Percentiles rank a stretch among this genome's conserved stretches.
phyloP scores from a whole-genome alignment of 2,888 invertebrate genomes.

The Altica lythri region DNA sequence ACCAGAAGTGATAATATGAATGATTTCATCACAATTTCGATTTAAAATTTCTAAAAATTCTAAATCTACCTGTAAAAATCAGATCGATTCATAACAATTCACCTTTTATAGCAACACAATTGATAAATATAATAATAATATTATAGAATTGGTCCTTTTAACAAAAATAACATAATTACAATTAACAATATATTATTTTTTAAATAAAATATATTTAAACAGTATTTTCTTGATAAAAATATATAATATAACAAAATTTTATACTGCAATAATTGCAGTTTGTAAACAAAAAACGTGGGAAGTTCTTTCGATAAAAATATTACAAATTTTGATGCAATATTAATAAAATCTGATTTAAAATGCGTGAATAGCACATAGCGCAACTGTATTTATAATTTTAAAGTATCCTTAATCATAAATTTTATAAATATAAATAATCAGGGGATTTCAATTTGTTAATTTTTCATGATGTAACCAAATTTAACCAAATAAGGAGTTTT shows the following conservation, averaged over 20 bases:
- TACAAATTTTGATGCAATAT: too few relatives aligned
- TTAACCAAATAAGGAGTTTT: too few relatives aligned
- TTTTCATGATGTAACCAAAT: too few relatives aligned
- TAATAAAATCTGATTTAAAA: too few relatives aligned
- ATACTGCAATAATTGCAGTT: conserved; percentile 35
- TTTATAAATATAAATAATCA: too few relatives aligned
- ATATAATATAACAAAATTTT: conserved; percentile 29
- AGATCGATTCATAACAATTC: conserved; percentile 30
- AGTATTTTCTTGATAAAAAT: conserved; percentile 25
- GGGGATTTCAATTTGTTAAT: too few relatives aligned
- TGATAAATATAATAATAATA: too few relatives aligned
- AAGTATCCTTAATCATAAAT: too few relatives aligned
- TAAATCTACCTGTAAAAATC: conserved; percentile 32
- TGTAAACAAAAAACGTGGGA: conserved; percentile 28
- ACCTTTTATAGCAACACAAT: too few relatives aligned
- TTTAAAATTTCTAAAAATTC: conserved; percentile 30
- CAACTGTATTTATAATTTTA: too few relatives aligned
- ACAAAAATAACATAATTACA: conserved; percentile 21
- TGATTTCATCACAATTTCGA: conserved; percentile 42
- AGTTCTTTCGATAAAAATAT: too few relatives aligned
- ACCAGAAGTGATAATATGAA: conserved; percentile 42
- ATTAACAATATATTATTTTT: conserved; percentile 22
- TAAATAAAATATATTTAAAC: conserved; percentile 21
- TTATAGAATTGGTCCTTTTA: conserved; percentile 25
- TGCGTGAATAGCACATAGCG: too few relatives aligned